phyloP scores from a whole-genome alignment of 2,888 invertebrate genomes.

The Selenia dentaria region DNA sequence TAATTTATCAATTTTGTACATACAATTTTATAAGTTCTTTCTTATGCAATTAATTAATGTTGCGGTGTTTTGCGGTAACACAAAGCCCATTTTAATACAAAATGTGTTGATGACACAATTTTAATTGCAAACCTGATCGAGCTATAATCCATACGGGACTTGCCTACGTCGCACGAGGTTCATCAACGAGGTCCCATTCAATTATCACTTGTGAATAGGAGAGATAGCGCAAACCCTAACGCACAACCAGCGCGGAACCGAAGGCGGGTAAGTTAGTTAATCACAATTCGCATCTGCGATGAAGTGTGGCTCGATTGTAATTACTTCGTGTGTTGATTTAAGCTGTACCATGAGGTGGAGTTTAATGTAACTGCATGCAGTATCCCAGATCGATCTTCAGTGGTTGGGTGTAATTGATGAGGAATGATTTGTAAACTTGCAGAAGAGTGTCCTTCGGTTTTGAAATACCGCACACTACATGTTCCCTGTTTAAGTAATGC shows the following conservation, averaged over 20 bases:
- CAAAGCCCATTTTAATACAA: too few relatives aligned
- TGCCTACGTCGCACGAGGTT: conserved; percentile 47
- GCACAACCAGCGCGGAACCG: conserved; percentile 52
- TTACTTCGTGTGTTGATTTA: conserved; percentile 82
- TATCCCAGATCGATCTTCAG: conserved; percentile 44
- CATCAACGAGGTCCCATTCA: conserved; percentile 53
- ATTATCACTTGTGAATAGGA: conserved; percentile 53
- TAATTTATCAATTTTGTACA: too few relatives aligned
- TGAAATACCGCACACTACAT: too few relatives aligned
- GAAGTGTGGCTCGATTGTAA: conserved; percentile 78
- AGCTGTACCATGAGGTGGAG: conserved; percentile 70
- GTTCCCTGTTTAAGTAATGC: too few relatives aligned
- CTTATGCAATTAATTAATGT: too few relatives aligned
- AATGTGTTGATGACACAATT: too few relatives aligned
- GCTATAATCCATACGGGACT: conserved; percentile 22
- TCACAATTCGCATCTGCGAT: conserved; percentile 79
- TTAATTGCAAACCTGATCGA: conserved; percentile 15
- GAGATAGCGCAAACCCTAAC: conserved; percentile 38
- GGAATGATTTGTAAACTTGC: too few relatives aligned
- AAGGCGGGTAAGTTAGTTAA: conserved; percentile 70
- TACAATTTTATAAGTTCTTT: too few relatives aligned
- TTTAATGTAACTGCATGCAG: not conserved
- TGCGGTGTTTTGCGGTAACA: too few relatives aligned
- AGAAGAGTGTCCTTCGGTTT: too few relatives aligned
- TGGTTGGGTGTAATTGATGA: too few relatives aligned